A percentile compares a stretch with the other conserved stretches of the same genome.
These are phyloP conservation scores for Dasyornis broadbenti DNA, from an alignment of 2,113 vertebrate species.

Conservation along the genomic window DNA sequence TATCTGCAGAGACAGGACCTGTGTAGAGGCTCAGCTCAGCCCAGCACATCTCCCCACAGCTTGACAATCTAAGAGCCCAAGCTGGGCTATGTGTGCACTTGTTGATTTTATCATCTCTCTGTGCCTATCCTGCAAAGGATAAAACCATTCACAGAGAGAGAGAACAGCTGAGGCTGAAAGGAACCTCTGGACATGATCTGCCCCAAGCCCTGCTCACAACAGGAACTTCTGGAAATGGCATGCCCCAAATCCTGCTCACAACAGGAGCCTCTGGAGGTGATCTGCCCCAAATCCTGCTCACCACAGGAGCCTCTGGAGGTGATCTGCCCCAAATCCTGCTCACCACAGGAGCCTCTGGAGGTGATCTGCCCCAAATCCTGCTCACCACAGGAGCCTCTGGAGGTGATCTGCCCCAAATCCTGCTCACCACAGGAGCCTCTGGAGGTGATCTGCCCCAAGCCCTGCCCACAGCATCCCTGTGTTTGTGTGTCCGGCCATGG, in stretches of 20 bases:
- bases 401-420: not conserved
- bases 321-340: not conserved
- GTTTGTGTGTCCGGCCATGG: not conserved
- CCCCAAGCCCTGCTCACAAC: not conserved
- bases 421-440: not conserved
- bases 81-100: fast-evolving
- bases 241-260: not conserved
- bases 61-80: not conserved
- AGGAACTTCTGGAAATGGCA: not conserved
- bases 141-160: not conserved
- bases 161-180: not conserved
- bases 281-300: not conserved
- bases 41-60: not conserved
- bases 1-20: fast-evolving
- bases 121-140: not conserved
- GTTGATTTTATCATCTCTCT: not conserved
- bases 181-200: not conserved
- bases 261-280: not conserved
- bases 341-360: not conserved
- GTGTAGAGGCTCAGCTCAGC: not conserved
- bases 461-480: not conserved
- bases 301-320: not conserved
- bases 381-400: not conserved
- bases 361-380: not conserved
- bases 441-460: not conserved